Base-by-base conservation (phyloP, 2,113 vertebrate species). In the Miniopterus natalensis region DNA sequence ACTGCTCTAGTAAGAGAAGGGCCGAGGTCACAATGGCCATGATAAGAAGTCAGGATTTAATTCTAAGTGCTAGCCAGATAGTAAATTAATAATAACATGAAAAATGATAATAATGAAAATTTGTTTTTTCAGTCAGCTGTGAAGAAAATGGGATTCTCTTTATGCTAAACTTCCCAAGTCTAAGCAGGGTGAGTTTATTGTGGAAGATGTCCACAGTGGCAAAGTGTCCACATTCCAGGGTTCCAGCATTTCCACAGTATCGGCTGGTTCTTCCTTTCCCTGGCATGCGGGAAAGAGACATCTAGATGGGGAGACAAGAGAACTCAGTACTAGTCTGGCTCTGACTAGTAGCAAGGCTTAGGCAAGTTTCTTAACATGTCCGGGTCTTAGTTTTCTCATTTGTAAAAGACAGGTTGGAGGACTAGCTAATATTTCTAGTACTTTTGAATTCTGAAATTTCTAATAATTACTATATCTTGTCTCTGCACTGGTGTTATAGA, bases 101-200 rank as follows among this genome's bases (percentile, higher is more conserved):
- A 88, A 29, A 86, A 55, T 42, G 15, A 49, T 65, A 71, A 70
- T 66, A 73, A 84, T 15, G 31, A 93, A 92, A n/a, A 61, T 55
- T 70, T 90, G 25, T 42, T 70, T 94, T 97, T 83, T 77, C 9
- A 59, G 42, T 93, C 75, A 79, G 45, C 51, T 59, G 53, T 45
- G 18, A 83, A 92, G 13, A 31, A 89, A 66, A 51, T 71, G 66
- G 47, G 15, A 47, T 27, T 93, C 42, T 73, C 40, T 78, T 84
- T 20, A 47, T 49, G 45, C 27, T 77, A n/a, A 68, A 12, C 57
- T 79, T 90, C 53, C 36, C 73, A 80, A 12, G 25, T 88, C 42
- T 47, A 66, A 63, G 71, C 31, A 66, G 55, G 13, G 27, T 36
- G 84, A 88, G 27, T 75, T 96, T 45, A 70, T 68, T 59, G 51